These are phyloP conservation scores for Enteromius fasciolatus DNA, from an alignment of 2,797 vertebrate genomes.

Conservation along the genomic window DNA sequence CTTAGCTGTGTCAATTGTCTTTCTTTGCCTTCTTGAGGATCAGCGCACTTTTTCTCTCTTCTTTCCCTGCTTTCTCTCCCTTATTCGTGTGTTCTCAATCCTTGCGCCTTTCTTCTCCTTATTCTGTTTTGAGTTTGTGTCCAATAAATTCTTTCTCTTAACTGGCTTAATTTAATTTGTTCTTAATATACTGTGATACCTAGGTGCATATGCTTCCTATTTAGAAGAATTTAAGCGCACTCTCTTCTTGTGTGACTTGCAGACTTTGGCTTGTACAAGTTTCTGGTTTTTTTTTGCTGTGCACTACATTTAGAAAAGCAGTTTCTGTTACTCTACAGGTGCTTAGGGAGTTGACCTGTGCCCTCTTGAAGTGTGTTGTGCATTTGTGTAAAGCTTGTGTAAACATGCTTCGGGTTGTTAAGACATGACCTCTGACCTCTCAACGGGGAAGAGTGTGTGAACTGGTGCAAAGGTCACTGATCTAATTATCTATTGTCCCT, in stretches of 20 bases:
- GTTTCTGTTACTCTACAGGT: background rate
- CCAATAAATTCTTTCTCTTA: conserved; percentile 59
- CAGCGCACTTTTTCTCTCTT: conserved; percentile 26
- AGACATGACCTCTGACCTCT: conserved; percentile 62
- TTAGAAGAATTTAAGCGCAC: background rate
- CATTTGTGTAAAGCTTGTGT: conserved; percentile 43
- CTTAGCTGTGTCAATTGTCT: background rate
- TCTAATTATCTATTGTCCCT: conserved; percentile 6
- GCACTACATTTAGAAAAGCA: background rate
- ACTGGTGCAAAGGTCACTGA: conserved; percentile 65
- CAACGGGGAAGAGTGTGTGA: conserved; percentile 79
- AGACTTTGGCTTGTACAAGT: background rate
- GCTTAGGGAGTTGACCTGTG: conserved; percentile 26
- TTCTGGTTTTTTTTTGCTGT: background rate
- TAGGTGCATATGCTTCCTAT: conserved; percentile 23
- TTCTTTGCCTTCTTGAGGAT: conserved; percentile 46
- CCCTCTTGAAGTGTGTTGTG: conserved; percentile 36
- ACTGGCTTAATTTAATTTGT: conserved; percentile 59
- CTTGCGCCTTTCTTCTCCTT: conserved; percentile 50
- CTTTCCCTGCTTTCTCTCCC: conserved; percentile 18
- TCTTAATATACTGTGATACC: conserved; percentile 32
- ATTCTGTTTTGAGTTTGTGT: conserved; percentile 46
- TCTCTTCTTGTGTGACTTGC: background rate
- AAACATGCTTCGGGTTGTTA: conserved; percentile 38
- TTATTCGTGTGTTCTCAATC: conserved; percentile 2